Evolutionary conservation across 1,140 invertebrate genomes (phyloP), one percentile per base, ranked within the genome.

Genomic region (Phortica variegata): DNA sequence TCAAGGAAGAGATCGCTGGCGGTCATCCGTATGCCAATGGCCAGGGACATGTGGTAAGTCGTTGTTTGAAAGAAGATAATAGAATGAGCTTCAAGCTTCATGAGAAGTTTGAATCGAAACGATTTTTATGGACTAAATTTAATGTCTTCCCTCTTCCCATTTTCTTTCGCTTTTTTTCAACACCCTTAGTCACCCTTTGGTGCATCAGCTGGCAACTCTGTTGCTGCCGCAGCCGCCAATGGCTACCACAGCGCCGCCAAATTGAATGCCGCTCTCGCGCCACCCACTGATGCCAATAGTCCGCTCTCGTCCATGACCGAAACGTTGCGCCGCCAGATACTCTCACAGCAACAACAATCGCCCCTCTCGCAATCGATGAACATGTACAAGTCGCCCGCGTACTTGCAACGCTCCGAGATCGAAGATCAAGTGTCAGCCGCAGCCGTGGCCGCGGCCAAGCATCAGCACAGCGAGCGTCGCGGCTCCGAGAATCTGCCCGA

Each of bases 1-100:
- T 87, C 56, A 88, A 89, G 73, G 87, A 89, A 60, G 87, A 88
- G 3, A 55, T 71, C 58, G 49, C 60, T 15, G 36, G 12, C 15
- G 44, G 37, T 4, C 79, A 83, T 47, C 80, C 85, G 38, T 83
- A 83, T 62, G 65, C 82, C 21, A 66, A 73, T 39, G 77, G 65
- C 59, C 62, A 72, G 52, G 52, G 54, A 19, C 68, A 75, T 62
- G 50, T 43, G 43, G 70, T 72, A 71, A 56, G 70, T 73, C 42
- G 21, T 31, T 12, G 0, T n/a, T 44, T 42, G 26, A 16, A 21
- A 15, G 2, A 2, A n/a, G 29, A 6, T 4, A 21, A 4, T 18
- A 1, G 26, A 29, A 29, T 36, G 6, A 13, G 16, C n/a, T 12
- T 36, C 4, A 12, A 36, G 13, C n/a, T 12, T 36, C 33, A 36